These are phyloP conservation scores for Morpho helenor DNA, from an alignment of 2,888 invertebrate genomes.

Conservation along the genomic window DNA sequence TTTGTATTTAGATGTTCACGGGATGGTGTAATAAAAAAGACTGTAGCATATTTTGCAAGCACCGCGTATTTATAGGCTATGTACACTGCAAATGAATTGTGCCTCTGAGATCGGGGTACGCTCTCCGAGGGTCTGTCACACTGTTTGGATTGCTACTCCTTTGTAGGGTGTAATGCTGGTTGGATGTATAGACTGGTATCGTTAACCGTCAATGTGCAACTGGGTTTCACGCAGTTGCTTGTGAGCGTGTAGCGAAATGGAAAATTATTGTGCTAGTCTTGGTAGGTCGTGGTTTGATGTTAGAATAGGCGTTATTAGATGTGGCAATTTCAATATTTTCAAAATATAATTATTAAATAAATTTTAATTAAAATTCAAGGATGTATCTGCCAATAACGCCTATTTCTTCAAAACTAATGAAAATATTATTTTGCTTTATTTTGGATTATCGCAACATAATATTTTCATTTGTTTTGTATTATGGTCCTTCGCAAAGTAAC, in stretches of 20 bases:
- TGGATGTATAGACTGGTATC: conserved; percentile 11
- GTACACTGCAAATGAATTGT: conserved; percentile 50
- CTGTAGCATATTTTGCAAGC: conserved; percentile 56
- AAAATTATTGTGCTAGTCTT: conserved; percentile 42
- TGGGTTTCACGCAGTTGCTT: conserved; percentile 21
- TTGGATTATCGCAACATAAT: no score
- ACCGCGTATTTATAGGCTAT: conserved; percentile 68
- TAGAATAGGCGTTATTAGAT: conserved; percentile 23
- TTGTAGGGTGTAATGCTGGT: conserved; percentile 7
- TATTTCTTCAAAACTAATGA: no score
- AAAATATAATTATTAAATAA: no score
- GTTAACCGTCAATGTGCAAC: conserved; percentile 27
- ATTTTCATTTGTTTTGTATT: no score
- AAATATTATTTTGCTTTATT: no score
- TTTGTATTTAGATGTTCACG: conserved; percentile 36
- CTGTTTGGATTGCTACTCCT: conserved; percentile 10
- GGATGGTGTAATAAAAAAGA: conserved; percentile 72
- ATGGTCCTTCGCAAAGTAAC: no score
- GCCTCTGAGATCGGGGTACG: conserved; percentile 48
- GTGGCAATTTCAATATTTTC: conserved; percentile 16
- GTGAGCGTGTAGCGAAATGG: conserved; percentile 47
- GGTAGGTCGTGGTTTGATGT: conserved; percentile 34
- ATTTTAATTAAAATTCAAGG: no score
- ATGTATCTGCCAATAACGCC: no score
- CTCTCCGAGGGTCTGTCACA: conserved; percentile 31